phyloP scores from a whole-genome alignment of 2,888 invertebrate species.

The Rugalucina vietnamica region DNA sequence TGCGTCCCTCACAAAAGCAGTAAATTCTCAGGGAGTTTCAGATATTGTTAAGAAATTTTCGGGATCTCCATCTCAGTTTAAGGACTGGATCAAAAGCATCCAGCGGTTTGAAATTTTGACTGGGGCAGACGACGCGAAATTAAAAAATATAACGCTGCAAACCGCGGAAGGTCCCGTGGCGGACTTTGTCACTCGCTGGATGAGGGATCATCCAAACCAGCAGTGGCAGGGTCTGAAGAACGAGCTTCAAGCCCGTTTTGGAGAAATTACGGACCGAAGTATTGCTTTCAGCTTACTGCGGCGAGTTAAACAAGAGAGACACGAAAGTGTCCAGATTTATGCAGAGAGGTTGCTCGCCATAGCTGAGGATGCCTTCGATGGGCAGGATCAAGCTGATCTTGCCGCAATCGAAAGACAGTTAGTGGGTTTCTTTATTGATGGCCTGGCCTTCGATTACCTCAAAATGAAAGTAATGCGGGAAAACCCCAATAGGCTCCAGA shows the following conservation, averaged over 20 bases:
- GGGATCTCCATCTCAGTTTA: background rate
- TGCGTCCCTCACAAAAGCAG: no score
- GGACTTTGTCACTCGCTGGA: background rate
- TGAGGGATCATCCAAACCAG: background rate
- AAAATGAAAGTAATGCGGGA: background rate
- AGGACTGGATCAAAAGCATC: constrained; percentile 5
- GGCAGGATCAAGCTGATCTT: background rate
- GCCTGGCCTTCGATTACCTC: background rate
- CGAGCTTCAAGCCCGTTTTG: background rate
- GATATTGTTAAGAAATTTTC: no score
- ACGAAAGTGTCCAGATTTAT: constrained; percentile 6
- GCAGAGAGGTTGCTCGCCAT: background rate
- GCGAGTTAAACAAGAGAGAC: no score
- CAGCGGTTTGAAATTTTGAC: background rate
- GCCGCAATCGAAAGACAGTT: background rate
- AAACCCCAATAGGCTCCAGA: background rate
- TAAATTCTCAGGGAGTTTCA: no score
- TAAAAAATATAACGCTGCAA: background rate
- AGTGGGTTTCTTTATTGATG: background rate
- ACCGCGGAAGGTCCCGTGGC: background rate
- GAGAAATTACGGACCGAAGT: background rate
- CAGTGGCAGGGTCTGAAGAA: background rate
- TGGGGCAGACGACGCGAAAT: background rate
- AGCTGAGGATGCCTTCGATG: background rate
- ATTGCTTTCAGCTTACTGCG: constrained; percentile 11